Base-by-base conservation (phyloP, 2,797 vertebrate genomes). In the Enteromius radiatus region DNA sequence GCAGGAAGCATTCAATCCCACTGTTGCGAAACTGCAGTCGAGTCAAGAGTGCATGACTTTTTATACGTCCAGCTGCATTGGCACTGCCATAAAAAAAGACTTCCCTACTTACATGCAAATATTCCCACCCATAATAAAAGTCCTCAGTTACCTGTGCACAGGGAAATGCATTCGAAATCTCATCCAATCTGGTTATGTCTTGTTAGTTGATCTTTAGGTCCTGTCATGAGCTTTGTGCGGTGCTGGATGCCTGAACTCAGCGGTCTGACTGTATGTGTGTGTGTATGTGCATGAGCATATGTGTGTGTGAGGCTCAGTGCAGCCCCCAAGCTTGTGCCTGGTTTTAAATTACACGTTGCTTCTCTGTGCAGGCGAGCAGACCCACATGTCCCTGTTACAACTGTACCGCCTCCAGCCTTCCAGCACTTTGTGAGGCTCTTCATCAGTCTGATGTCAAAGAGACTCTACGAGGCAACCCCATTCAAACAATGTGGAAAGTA, bases 331-430 rank as follows among this genome's bases (percentile, higher is more conserved):
- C 70, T 81, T 86, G 84, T 70, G 73, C 71, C 38, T 77, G 88
- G 87, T 90, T 88, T 89, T 90, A 87, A 89, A 84, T 90, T 90
- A 89, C 89, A 89, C 49, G 1, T 36, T 78, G 70, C 28, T 49
- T 77, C 79, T 82, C 84, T 61, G 79, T 75, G 54, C 79, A 79
- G 81, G 78, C 79, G 21, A 83, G 28, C 82, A 81, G 80, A 82
- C 76, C 45, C 65, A 76, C 69, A 81, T 86, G 84, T 77, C 49
- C 78, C 45, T 71, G 54, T 56, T 79, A 80, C 71, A 83, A 76
- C 73, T 86, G 83, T 81, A 52, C 77, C 54, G 59, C 82, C 86
- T 82, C 84, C 82, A 84, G 80, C 36, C 73, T 82, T 81, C 59
- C 68, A 83, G 71, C 45, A 52, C 14, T 76, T 54, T 75, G 43